Evolutionary conservation across 2,888 invertebrate genomes (phyloP), one percentile per base, ranked within the genome.

Genomic region (Diaperis boleti): DNA sequence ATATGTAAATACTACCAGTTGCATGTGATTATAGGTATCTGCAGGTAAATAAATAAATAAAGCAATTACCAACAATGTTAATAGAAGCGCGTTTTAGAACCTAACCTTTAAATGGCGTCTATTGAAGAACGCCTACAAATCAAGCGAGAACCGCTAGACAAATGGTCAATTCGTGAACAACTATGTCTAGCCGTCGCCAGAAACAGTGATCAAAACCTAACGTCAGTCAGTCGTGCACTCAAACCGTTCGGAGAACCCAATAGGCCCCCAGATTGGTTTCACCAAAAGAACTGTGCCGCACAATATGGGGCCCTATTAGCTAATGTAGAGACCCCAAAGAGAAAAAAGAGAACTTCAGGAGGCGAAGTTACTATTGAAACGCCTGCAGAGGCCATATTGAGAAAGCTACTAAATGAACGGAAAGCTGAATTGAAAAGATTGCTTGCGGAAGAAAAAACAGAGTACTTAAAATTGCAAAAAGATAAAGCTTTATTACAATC

Each of bases 141-240:
- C 69, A 92, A 90, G 80, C 84, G 91, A 3, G 86, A 87, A 41
- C 89, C 92, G 0, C 79, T 92, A 18, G 96, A 96, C 74, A 88
- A 89, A 37, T 97, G 96, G 96, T 91, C 92, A 26, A 85, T 88
- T 0, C 85, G 91, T 3, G 96, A 97, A 73, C 91, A 93, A 78
- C 79, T 96, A 68, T 92, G 92, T 72, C 81, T 96, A 39, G 95
- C 94, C 0, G 92, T 96, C 6, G 83, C 90, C 33, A 85, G 92
- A 75, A 92, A 91, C 74, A 95, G 95, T 0, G 95, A 95, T 78
- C 94, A 94, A 79, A 94, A 96, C 81, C 95, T 95, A 95, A 89
- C 93, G 85, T 90, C 94, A 0, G 94, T 95, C 1, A 93, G 93
- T 44, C 83, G 94, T 31, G 87, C 91, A 0, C 80, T 95, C 6